Conservation (phyloP, 1,140 invertebrate species). For the Lepidurus arcticus region DNA sequence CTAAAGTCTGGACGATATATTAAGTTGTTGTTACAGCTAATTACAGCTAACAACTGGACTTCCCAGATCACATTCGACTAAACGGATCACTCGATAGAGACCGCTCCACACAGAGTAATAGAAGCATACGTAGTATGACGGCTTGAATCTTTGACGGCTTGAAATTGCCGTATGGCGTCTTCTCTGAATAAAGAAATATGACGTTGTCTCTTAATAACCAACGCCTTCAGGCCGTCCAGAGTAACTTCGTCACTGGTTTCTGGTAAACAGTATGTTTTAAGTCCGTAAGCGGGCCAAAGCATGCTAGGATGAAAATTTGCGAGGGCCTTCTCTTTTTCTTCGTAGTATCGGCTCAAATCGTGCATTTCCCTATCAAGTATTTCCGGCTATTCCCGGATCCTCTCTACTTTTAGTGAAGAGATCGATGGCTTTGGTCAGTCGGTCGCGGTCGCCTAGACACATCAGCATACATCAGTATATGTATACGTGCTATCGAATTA, state of each 20-base stretch:
- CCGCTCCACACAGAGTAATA: too few relatives aligned
- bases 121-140: too few relatives aligned
- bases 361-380: not conserved
- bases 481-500: not conserved
- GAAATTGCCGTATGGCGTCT: not conserved
- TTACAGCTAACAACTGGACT: too few relatives aligned
- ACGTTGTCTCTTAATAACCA: not conserved
- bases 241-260: constrained; percentile 1
- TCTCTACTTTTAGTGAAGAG: constrained; percentile 1
- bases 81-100: too few relatives aligned
- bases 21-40: too few relatives aligned
- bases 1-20: too few relatives aligned
- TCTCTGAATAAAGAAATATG: not conserved
- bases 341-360: not conserved
- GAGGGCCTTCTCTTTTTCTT: not conserved
- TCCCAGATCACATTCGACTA: too few relatives aligned
- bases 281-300: constrained; percentile 2
- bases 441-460: not conserved
- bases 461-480: not conserved
- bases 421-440: not conserved
- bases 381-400: not conserved
- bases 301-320: not conserved
- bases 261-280: not conserved
- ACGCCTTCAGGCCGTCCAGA: constrained; percentile 2
- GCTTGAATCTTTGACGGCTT: constrained; percentile 4